Conservation (phyloP, 2,888 invertebrate species). For the Macropis europaea region DNA sequence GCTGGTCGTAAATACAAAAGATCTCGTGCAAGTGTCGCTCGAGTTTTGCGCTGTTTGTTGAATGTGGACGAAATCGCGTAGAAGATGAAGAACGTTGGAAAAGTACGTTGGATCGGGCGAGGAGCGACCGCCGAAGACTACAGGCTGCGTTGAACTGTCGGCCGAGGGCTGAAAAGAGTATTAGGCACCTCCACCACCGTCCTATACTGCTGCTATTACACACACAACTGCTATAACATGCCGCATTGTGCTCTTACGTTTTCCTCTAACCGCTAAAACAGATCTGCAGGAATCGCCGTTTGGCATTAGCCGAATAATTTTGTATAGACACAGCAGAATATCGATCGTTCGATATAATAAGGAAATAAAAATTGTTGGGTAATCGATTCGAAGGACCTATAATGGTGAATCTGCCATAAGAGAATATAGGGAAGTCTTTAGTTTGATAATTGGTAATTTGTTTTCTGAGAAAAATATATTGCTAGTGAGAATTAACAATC, state of each 20-base stretch:
- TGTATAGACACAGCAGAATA: too few species aligned
- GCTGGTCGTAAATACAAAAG: not conserved
- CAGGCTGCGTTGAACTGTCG: constrained; percentile 72
- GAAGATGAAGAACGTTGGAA: constrained; percentile 5
- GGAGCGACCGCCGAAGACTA: constrained; percentile 68
- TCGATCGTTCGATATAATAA: too few species aligned
- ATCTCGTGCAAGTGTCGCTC: not conserved
- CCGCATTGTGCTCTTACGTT: not conserved
- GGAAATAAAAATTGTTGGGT: too few species aligned
- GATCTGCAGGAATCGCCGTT: too few species aligned
- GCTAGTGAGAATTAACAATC: too few species aligned
- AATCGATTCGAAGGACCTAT: too few species aligned
- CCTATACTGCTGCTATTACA: constrained; percentile 16
- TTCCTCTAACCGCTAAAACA: too few species aligned
- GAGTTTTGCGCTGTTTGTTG: not conserved
- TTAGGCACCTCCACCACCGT: constrained; percentile 47
- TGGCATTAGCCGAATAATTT: too few species aligned
- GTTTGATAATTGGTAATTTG: too few species aligned
- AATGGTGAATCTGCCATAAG: too few species aligned
- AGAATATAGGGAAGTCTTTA: too few species aligned
- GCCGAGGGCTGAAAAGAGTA: constrained; percentile 72
- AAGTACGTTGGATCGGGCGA: constrained; percentile 12
- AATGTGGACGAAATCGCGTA: not conserved
- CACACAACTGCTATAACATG: not conserved
- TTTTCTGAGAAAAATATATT: too few species aligned